These are phyloP conservation scores for Centropus bengalensis DNA, from an alignment of 2,113 vertebrate genomes.

Conservation along the genomic window DNA sequence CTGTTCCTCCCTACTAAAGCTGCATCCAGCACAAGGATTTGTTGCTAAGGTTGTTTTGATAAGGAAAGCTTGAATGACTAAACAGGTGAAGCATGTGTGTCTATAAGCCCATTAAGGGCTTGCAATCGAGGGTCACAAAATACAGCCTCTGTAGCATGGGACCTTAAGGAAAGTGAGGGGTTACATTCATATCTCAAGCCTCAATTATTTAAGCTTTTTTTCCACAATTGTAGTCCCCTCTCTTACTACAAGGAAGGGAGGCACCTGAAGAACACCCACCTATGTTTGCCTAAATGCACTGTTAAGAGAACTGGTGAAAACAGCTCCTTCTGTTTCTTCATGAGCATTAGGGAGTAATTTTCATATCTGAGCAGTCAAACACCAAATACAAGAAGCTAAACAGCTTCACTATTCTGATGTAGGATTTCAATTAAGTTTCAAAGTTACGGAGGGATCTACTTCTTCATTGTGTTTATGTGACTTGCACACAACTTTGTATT, in stretches of 20 bases:
- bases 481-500: neutral
- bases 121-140: neutral
- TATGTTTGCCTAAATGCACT: neutral
- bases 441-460: neutral
- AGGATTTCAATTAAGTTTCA: neutral
- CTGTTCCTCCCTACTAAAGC: neutral
- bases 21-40: neutral
- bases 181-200: neutral
- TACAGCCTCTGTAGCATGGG: neutral
- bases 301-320: neutral
- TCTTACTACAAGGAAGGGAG: neutral
- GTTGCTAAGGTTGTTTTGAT: neutral
- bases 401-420: neutral
- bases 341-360: neutral
- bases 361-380: neutral
- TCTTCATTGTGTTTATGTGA: neutral
- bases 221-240: neutral
- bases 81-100: neutral
- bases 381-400: neutral
- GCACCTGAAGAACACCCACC: neutral
- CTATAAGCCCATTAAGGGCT: neutral
- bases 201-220: neutral
- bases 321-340: neutral
- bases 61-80: neutral
- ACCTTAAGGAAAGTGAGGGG: neutral